These are phyloP conservation scores for Xenotilapia leptura DNA, from an alignment of 2,113 vertebrate genomes.

Conservation along the genomic window DNA sequence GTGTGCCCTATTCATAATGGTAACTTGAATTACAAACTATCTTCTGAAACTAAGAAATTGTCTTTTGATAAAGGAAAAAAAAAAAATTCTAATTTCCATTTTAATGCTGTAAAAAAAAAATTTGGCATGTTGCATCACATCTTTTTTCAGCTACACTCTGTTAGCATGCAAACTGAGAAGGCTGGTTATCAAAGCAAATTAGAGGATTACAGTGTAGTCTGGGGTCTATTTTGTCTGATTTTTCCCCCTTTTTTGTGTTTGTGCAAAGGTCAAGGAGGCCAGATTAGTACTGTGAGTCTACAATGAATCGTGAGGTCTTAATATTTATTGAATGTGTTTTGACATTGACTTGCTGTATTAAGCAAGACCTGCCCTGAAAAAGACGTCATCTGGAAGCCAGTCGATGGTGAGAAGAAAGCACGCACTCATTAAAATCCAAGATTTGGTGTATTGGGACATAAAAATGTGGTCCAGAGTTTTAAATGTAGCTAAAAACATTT, in stretches of 20 bases:
- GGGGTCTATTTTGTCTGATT: neutral
- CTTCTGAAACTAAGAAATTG: neutral
- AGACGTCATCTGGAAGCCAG: neutral
- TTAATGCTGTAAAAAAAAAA: accelerated
- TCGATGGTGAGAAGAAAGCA: neutral
- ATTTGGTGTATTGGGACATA: neutral
- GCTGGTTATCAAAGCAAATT: neutral
- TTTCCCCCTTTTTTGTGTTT: accelerated
- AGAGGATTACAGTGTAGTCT: neutral
- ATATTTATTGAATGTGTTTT: neutral
- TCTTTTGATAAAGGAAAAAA: neutral
- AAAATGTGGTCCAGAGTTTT: neutral
- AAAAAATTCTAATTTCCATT: accelerated
- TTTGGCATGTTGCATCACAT: neutral
- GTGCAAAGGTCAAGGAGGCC: neutral
- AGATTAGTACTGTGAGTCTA: neutral
- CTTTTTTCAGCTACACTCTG: neutral
- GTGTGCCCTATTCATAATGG: neutral
- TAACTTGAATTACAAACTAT: neutral
- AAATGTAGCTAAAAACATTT: neutral
- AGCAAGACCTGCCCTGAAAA: neutral
- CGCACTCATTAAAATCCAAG: neutral
- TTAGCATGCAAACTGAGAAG: neutral
- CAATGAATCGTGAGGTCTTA: neutral
- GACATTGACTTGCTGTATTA: neutral